These are phyloP conservation scores for Nephrotoma guestfalica DNA, from an alignment of 2,888 invertebrate genomes.

Conservation along the genomic window DNA sequence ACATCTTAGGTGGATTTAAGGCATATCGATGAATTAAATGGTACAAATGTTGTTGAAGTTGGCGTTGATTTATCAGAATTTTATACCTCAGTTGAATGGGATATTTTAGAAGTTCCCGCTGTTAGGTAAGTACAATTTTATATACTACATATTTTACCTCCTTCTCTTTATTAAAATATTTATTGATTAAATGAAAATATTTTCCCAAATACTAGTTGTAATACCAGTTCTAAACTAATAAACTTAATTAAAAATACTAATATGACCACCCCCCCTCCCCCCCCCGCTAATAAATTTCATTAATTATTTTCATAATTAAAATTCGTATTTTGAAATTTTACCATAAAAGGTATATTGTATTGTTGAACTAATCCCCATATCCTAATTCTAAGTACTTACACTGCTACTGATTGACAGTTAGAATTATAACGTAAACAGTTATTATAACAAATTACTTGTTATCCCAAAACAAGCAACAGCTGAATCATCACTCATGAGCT, in stretches of 20 bases:
- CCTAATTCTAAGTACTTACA: not conserved
- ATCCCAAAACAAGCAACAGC: not conserved
- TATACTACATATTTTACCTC: not conserved
- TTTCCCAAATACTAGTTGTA: not conserved
- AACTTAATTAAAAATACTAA: not conserved
- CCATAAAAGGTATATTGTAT: not conserved
- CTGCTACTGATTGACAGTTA: not conserved
- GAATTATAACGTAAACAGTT: not conserved
- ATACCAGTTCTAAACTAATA: not conserved
- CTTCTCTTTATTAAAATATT: not conserved
- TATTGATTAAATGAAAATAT: not conserved
- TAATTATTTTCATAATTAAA: not conserved
- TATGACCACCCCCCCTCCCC: too few species aligned
- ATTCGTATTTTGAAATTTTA: not conserved
- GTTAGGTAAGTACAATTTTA: constrained; percentile 49
- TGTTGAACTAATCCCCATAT: not conserved
- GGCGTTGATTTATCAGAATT: constrained; percentile 96
- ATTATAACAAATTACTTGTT: not conserved
- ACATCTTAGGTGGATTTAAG: constrained; percentile 65
- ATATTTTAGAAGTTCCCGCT: constrained; percentile 90
- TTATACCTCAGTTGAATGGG: constrained; percentile 98
- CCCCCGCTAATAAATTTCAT: too few species aligned
- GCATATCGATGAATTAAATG: constrained; percentile 82
- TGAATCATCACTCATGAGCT: not conserved
- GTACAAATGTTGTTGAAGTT: constrained; percentile 78